Base-by-base conservation (phyloP, 2,888 invertebrate species). In the Platerodrilus igneus region DNA sequence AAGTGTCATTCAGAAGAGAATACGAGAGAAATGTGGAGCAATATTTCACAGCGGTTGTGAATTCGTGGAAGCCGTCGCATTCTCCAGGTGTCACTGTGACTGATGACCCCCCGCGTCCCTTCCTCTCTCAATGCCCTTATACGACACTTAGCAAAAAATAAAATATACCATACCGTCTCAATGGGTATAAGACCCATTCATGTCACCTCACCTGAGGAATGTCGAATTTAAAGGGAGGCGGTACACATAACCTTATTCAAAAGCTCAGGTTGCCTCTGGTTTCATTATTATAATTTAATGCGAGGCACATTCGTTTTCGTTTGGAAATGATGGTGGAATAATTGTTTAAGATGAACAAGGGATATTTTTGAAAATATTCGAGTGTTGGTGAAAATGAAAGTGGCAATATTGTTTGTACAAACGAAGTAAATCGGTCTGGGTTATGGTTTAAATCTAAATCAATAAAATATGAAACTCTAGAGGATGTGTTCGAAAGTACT, bases 51-150 rank as follows among this genome's bases (percentile, higher is more conserved):
- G 53, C 55, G 53, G 57, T 58, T 57, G 59, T 59, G 61, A 60
- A 62, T 63, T 63, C 63, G 62, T 61, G 57, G 62, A 63, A 63
- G 63, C 62, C 62, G 60, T 62, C 59, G 59, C 59, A 62, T 62
- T 61, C 61, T 62, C 61, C 62, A 64, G 62, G 64, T 64, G 64
- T 64, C 63, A 63, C 59, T 59, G 62, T 64, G 64, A 64, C 63
- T 63, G 63, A 64, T 64, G 62, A 55, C 58, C 60, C 57, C 59
- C 59, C 56, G 55, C 59, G 58, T 60, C 61, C 60, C 59, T 60
- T 60, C 62, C 61, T 61, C 59, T 51, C 52, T 37, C 34, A 39
- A 41, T 44, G 33, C 41, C 47, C 48, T 37, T n/a, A 32, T 41
- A 47, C 47, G 47, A 47, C 48, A 52, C 50, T 50, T 50, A 48